These are phyloP conservation scores for Labeo rohita DNA, from an alignment of 2,113 vertebrate genomes.

Conservation along the genomic window DNA sequence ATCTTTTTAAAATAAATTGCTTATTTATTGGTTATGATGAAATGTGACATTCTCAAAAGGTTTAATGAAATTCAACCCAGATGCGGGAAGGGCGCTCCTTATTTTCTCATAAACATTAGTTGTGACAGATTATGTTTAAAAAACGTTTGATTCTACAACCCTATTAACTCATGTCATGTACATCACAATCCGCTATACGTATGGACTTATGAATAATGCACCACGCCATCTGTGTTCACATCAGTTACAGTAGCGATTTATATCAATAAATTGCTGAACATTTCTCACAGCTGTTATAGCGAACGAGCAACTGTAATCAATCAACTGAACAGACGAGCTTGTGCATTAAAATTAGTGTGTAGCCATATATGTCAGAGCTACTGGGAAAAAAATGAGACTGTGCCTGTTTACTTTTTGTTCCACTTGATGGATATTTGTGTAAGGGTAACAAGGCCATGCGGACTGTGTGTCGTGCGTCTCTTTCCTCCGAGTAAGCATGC, in stretches of 20 bases:
- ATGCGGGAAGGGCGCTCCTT: background rate
- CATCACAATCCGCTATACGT: background rate
- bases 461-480: background rate
- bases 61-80: background rate
- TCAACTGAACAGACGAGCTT: background rate
- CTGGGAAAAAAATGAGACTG: background rate
- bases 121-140: background rate
- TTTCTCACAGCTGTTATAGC: slow-evolving; percentile 16
- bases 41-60: background rate
- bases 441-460: background rate
- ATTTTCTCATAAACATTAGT: slow-evolving; percentile 1
- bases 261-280: slow-evolving; percentile 21
- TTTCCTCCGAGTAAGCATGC: slow-evolving; percentile 3
- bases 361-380: background rate
- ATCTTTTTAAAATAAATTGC: background rate
- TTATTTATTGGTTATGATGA: background rate
- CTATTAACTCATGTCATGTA: slow-evolving; percentile 5
- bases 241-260: slow-evolving; percentile 22
- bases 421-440: slow-evolving; percentile 28
- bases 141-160: background rate
- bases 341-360: background rate
- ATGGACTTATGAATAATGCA: background rate
- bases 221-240: slow-evolving; percentile 1
- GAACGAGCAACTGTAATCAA: background rate
- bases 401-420: slow-evolving; percentile 6